Conservation (phyloP, 64 coral and sea anemone species). For the Stichodactyla helianthus region DNA sequence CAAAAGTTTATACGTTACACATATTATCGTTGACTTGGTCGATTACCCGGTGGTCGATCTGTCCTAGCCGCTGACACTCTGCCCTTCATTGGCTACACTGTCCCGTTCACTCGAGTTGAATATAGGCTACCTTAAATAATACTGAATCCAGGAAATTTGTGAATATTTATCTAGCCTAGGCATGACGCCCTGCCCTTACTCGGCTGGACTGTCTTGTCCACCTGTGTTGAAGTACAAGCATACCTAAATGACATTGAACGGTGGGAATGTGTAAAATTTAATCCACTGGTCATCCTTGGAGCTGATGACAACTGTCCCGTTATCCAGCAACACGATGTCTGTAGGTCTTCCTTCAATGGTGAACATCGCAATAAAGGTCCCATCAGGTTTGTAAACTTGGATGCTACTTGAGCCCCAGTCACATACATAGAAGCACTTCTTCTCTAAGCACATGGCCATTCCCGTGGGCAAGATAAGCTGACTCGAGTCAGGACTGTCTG, state of each 20-base stretch:
- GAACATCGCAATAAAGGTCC: conserved; percentile 54
- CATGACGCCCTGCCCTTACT: too few relatives aligned
- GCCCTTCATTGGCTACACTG: too few relatives aligned
- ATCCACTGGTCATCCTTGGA: conserved; percentile 94
- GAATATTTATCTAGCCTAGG: too few relatives aligned
- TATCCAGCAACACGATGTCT: conserved; percentile 59
- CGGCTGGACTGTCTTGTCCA: too few relatives aligned
- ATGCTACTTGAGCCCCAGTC: conserved; percentile 87
- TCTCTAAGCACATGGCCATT: conserved; percentile 39
- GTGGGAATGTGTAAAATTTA: conserved; percentile 49
- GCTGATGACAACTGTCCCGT: conserved; percentile 57
- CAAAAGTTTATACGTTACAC: too few relatives aligned
- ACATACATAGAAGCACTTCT: conserved; percentile 48
- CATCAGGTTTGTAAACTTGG: conserved; percentile 69
- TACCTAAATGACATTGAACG: neutral
- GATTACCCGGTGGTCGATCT: too few relatives aligned
- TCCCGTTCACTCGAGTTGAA: too few relatives aligned
- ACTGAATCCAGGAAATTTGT: too few relatives aligned
- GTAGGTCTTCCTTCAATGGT: conserved; percentile 78
- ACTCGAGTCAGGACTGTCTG: conserved; percentile 31
- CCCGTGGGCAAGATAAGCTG: conserved; percentile 74
- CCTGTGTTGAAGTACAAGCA: neutral
- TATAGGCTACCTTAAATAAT: too few relatives aligned
- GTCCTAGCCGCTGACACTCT: too few relatives aligned
- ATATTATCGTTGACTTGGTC: too few relatives aligned